Evolutionary conservation across 2,888 invertebrate genomes (phyloP).

Genomic region (Deroplatys truncata): DNA sequence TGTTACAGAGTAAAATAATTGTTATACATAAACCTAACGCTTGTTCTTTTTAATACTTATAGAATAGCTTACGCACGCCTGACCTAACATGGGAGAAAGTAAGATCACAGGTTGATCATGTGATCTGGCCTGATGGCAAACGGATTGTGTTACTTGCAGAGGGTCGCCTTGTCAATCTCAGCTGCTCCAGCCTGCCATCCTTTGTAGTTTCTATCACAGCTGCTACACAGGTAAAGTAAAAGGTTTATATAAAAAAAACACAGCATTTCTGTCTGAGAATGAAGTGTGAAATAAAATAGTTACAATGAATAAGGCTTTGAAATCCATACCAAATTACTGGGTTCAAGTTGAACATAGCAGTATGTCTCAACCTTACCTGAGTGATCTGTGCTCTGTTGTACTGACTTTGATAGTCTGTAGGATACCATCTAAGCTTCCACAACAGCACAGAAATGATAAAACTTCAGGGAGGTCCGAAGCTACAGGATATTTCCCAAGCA

Average conservation of each 20-base stretch:
- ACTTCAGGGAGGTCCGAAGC: too few relatives aligned
- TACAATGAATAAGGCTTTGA: not conserved
- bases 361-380: too few relatives aligned
- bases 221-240: slow-evolving; percentile 69
- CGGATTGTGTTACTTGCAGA: slow-evolving; percentile 90
- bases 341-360: not conserved
- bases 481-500: too few relatives aligned
- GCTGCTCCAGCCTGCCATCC: slow-evolving; percentile 95
- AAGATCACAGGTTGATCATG: slow-evolving; percentile 95
- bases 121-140: slow-evolving; percentile 97
- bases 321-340: not conserved
- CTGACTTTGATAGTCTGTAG: too few relatives aligned
- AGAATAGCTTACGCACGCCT: slow-evolving; percentile 87
- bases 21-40: not conserved
- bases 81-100: slow-evolving; percentile 97
- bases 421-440: too few relatives aligned
- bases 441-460: too few relatives aligned
- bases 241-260: too few relatives aligned
- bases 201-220: slow-evolving; percentile 98
- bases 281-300: too few relatives aligned
- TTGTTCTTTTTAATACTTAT: slow-evolving; percentile 29
- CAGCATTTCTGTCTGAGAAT: too few relatives aligned
- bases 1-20: not conserved
- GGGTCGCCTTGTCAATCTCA: slow-evolving; percentile 91
- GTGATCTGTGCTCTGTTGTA: too few relatives aligned